Percentiles rank a stretch among this genome's conserved stretches.
These are phyloP conservation scores for Napeogenes sylphis DNA, from an alignment of 2,888 invertebrate genomes.

Conservation along the genomic window DNA sequence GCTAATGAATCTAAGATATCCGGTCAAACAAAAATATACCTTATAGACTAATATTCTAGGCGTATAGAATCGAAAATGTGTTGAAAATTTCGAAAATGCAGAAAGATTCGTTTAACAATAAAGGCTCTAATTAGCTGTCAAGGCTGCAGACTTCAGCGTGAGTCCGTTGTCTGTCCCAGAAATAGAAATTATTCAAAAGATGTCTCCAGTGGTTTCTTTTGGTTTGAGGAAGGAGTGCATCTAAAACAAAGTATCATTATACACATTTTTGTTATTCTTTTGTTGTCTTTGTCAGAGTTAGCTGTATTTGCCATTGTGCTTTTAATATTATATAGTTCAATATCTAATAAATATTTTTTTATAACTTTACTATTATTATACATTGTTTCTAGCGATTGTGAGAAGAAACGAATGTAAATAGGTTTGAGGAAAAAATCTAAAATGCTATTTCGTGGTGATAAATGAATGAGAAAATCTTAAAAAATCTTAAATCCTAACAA, in stretches of 20 bases:
- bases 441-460: no score
- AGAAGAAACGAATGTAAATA: no score
- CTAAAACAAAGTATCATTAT: slow-evolving; percentile 37
- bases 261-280: slow-evolving; percentile 36
- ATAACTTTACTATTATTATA: background rate
- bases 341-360: background rate
- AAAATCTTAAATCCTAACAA: no score
- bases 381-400: no score
- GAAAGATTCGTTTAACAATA: slow-evolving; percentile 73
- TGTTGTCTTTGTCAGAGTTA: slow-evolving; percentile 25
- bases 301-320: slow-evolving; percentile 7
- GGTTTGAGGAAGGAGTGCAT: slow-evolving; percentile 57
- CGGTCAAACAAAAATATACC: slow-evolving; percentile 44
- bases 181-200: slow-evolving; percentile 73
- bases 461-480: no score
- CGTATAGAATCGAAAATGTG: slow-evolving; percentile 36
- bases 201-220: slow-evolving; percentile 71
- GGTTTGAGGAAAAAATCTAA: no score
- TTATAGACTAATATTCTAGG: slow-evolving; percentile 38
- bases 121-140: slow-evolving; percentile 76
- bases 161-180: slow-evolving; percentile 62
- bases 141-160: slow-evolving; percentile 58
- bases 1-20: slow-evolving; percentile 60
- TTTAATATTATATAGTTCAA: background rate
- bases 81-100: slow-evolving; percentile 39